Percentiles rank a stretch among this genome's conserved stretches.
phyloP scores from a whole-genome alignment of 2,113 vertebrate species.

The Aspidoscelis tigris region DNA sequence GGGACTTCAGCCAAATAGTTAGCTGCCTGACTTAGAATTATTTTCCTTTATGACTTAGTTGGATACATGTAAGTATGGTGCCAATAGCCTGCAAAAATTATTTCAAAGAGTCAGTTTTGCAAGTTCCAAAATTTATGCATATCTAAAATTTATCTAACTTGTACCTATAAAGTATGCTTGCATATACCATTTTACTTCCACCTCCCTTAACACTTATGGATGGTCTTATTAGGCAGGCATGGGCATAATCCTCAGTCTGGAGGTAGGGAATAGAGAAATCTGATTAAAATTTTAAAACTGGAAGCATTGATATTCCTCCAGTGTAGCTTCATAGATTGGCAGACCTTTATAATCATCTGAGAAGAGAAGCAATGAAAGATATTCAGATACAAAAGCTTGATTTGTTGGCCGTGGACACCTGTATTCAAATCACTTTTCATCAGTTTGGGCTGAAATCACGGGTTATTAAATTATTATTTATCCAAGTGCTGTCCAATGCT shows the following conservation, averaged over 20 bases:
- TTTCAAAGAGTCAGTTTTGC: background rate
- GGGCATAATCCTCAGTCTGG: background rate
- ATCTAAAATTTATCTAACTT: background rate
- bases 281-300: too few relatives aligned
- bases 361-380: background rate
- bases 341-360: background rate
- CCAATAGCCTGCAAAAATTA: background rate
- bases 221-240: background rate
- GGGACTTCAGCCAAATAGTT: background rate
- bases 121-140: background rate
- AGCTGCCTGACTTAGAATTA: background rate
- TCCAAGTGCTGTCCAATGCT: background rate
- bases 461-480: background rate
- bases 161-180: background rate
- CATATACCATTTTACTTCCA: background rate
- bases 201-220: background rate
- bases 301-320: background rate
- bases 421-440: background rate
- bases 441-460: background rate
- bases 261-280: too few relatives aligned
- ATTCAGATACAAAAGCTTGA: background rate
- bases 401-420: background rate
- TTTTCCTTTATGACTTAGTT: background rate
- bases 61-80: background rate
- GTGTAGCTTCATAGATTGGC: background rate